Evolutionary conservation across 2,113 vertebrate species (phyloP).

Genomic region (Phocoena sinus): DNA sequence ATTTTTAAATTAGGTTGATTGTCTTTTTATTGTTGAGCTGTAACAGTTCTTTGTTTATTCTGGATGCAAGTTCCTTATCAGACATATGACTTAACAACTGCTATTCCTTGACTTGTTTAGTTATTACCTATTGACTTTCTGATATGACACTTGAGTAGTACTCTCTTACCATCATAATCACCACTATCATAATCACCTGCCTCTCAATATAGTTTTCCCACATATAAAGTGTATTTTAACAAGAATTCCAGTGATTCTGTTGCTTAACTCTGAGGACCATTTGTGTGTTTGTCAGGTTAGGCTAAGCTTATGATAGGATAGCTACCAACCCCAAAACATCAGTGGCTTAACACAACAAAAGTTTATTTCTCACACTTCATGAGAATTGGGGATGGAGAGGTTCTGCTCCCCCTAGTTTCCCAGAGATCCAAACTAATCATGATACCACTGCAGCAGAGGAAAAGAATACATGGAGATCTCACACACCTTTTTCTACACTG

Average conservation of each 20-base stretch:
- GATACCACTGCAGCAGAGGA: background rate
- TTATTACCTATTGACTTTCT: background rate
- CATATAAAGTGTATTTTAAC: background rate
- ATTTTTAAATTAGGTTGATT: conserved; percentile 14
- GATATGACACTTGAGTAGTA: background rate
- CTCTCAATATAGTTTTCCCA: background rate
- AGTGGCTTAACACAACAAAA: background rate
- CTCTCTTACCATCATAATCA: background rate
- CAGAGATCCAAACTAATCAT: background rate
- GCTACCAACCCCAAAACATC: background rate
- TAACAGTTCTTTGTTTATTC: background rate
- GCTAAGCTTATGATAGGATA: background rate
- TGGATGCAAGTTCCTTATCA: background rate
- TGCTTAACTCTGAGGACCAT: background rate
- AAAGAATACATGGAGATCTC: background rate
- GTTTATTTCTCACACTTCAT: conserved; percentile 13
- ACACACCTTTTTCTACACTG: background rate
- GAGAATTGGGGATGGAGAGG: background rate
- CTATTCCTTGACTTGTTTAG: background rate
- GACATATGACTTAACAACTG: background rate
- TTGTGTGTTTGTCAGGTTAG: background rate
- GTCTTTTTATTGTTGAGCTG: background rate
- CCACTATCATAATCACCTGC: background rate
- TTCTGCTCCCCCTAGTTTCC: background rate
- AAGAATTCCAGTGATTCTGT: background rate